A percentile compares a stretch with the other conserved stretches of the same genome.
These are phyloP conservation scores for Ivindomyrus marchei DNA, from an alignment of 2,113 vertebrate genomes.

Conservation along the genomic window DNA sequence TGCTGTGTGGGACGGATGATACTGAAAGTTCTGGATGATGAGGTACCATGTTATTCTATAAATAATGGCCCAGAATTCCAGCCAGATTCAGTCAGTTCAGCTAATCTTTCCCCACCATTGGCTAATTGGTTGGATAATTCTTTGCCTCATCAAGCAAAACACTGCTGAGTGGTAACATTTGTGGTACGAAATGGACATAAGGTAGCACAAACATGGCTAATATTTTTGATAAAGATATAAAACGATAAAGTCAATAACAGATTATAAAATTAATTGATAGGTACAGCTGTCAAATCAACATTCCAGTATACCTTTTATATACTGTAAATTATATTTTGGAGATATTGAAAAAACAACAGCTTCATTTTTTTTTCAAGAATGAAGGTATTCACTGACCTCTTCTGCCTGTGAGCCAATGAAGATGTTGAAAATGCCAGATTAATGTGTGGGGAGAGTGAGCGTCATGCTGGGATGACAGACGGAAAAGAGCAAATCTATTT, in stretches of 20 bases:
- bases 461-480: constrained; percentile 17
- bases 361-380: not conserved
- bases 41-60: not conserved
- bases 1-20: not conserved
- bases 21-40: not conserved
- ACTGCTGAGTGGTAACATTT: not conserved
- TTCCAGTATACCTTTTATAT: not conserved
- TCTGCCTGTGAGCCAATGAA: not conserved
- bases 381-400: not conserved
- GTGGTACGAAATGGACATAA: not conserved
- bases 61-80: not conserved
- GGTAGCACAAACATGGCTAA: not conserved
- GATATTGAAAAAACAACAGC: not conserved
- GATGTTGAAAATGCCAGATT: not conserved
- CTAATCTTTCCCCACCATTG: not conserved
- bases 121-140: not conserved
- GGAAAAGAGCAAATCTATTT: constrained; percentile 21
- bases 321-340: not conserved
- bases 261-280: not conserved
- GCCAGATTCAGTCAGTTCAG: not conserved
- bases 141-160: not conserved
- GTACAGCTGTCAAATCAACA: not conserved
- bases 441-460: not conserved
- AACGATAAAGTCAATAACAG: not conserved
- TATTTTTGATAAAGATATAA: not conserved